Evolutionary conservation across 2,888 invertebrate genomes (phyloP).

Genomic region (Hylaea fasciaria): DNA sequence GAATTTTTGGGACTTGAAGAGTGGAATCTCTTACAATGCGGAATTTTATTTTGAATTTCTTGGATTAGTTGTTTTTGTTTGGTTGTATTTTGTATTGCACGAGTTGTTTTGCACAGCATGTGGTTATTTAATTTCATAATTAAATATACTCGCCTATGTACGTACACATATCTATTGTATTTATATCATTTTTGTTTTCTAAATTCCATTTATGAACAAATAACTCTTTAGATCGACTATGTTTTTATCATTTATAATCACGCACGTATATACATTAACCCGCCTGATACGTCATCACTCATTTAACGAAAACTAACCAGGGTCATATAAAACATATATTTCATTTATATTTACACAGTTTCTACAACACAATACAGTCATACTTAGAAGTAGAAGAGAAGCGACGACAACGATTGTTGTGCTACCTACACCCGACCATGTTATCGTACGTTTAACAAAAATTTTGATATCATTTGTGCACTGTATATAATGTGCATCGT

Average conservation of each 20-base stretch:
- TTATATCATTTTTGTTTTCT: not conserved
- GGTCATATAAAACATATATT: conserved; percentile 48
- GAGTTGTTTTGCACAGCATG: conserved; percentile 36
- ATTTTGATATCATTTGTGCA: conserved; percentile 64
- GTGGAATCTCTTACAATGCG: conserved; percentile 40
- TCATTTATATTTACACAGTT: conserved; percentile 77
- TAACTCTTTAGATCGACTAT: not conserved
- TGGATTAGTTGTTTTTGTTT: conserved; percentile 11
- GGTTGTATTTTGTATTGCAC: conserved; percentile 22
- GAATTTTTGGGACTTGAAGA: conserved; percentile 52
- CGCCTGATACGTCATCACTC: conserved; percentile 35
- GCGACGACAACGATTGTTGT: conserved; percentile 65
- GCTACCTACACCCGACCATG: conserved; percentile 72
- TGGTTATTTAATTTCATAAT: conserved; percentile 15
- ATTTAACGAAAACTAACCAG: conserved; percentile 50
- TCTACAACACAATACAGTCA: conserved; percentile 81
- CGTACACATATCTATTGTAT: conserved; percentile 5
- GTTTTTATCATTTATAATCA: not conserved
- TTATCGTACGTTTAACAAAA: conserved; percentile 70
- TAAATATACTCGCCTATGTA: conserved; percentile 8
- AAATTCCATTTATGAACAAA: not conserved
- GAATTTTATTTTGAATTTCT: conserved; percentile 6
- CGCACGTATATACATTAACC: conserved; percentile 28
- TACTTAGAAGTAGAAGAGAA: conserved; percentile 80
- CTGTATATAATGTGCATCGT: conserved; percentile 65